These are phyloP conservation scores for Cryptotermes secundus DNA, from an alignment of 1,140 invertebrate genomes.

Conservation along the genomic window DNA sequence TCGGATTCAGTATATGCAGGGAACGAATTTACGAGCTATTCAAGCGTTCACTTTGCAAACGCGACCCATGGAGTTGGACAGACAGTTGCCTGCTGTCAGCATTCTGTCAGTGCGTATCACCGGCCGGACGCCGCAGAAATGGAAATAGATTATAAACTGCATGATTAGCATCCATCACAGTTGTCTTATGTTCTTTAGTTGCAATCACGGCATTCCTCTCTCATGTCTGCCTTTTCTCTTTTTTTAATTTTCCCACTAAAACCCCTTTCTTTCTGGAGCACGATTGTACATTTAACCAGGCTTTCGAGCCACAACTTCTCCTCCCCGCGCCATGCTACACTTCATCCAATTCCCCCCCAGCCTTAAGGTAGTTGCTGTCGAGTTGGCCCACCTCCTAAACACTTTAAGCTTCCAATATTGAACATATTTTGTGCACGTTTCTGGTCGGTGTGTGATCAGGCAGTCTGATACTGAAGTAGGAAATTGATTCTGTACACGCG, in stretches of 20 bases:
- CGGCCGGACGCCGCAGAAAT: no score
- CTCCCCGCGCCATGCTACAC: background rate
- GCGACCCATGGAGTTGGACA: no score
- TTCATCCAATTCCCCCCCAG: background rate
- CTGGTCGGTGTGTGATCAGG: slow-evolving; percentile 23
- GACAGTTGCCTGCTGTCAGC: no score
- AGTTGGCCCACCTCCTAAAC: background rate
- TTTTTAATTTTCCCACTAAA: background rate
- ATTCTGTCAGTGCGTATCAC: no score
- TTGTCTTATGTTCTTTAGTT: background rate
- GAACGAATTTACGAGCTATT: no score
- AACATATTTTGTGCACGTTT: slow-evolving; percentile 25
- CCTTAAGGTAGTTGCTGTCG: background rate
- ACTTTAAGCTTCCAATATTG: slow-evolving; percentile 17
- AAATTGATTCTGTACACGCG: slow-evolving; percentile 29
- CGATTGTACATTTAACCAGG: background rate
- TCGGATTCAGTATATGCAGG: no score
- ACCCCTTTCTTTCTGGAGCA: background rate
- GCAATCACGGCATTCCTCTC: background rate
- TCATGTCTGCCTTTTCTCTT: background rate
- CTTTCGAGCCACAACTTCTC: background rate
- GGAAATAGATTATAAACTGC: background rate
- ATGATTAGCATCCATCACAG: background rate
- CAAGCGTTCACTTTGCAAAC: no score
- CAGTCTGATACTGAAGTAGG: background rate